These are phyloP conservation scores for Drosophila varians DNA, from an alignment of 1,140 invertebrate genomes.

Conservation along the genomic window DNA sequence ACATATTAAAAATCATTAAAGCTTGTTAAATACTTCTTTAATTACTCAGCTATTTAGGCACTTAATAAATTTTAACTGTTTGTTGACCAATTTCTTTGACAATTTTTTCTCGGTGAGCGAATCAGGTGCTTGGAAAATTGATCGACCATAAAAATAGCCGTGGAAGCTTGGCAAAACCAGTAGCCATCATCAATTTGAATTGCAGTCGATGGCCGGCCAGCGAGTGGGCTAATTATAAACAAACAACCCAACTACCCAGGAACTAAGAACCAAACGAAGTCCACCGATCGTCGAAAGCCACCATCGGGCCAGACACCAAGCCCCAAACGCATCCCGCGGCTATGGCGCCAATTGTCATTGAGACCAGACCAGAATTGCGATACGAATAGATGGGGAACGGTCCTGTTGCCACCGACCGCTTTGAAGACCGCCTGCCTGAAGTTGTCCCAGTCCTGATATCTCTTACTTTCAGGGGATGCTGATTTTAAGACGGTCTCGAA, in stretches of 20 bases:
- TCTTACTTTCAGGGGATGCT: background rate
- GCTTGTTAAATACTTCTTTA: background rate
- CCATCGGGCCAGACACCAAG: conserved; percentile 2
- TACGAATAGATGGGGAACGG: background rate
- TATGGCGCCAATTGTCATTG: conserved; percentile 81
- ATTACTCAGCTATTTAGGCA: background rate
- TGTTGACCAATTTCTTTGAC: background rate
- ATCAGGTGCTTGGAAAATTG: conserved; percentile 57
- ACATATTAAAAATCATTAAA: background rate
- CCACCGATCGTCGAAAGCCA: conserved; percentile 14
- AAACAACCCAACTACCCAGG: conserved; percentile 54
- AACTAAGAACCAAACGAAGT: background rate
- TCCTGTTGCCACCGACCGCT: conserved; percentile 34
- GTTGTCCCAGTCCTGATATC: conserved; percentile 15
- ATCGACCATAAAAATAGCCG: conserved; percentile 70
- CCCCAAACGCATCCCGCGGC: conserved; percentile 58
- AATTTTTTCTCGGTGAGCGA: background rate
- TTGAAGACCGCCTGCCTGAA: conserved; percentile 23
- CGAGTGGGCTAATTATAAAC: conserved; percentile 77
- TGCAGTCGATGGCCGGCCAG: conserved; percentile 21
- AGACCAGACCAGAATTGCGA: conserved; percentile 40
- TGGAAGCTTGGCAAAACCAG: conserved; percentile 67
- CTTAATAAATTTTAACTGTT: background rate
- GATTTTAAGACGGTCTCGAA: background rate
- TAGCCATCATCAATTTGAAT: conserved; percentile 78